phyloP scores from a whole-genome alignment of 2,888 invertebrate species.

The Lithophane socia region DNA sequence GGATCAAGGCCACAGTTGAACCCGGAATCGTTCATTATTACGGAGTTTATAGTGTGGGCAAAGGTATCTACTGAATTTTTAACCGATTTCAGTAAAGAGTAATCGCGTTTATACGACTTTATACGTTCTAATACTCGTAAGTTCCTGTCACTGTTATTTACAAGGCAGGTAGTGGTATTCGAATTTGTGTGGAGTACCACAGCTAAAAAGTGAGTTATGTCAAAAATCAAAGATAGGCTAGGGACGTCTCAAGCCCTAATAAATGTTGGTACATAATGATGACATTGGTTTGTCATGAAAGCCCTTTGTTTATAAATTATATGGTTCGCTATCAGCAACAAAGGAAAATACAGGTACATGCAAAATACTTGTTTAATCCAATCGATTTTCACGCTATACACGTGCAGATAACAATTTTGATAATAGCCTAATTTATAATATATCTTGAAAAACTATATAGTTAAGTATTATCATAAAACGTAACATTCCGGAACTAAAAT shows the following conservation, averaged over 20 bases:
- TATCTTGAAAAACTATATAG: slow-evolving; percentile 32
- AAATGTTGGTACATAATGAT: background rate
- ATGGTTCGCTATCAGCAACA: background rate
- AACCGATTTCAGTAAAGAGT: too few relatives aligned
- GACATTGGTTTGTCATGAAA: background rate
- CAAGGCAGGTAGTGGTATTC: too few relatives aligned
- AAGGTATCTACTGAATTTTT: background rate
- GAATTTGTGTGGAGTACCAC: too few relatives aligned
- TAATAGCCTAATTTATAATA: slow-evolving; percentile 21
- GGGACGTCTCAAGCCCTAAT: too few relatives aligned
- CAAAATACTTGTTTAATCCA: background rate
- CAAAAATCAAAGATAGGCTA: background rate
- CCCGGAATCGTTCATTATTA: background rate
- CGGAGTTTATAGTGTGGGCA: background rate
- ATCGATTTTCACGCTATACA: background rate
- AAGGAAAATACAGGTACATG: background rate
- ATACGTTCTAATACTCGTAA: too few relatives aligned
- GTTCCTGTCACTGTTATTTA: too few relatives aligned
- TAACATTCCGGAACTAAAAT: slow-evolving; percentile 25
- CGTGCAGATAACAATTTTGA: slow-evolving; percentile 16
- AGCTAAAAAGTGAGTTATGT: too few relatives aligned
- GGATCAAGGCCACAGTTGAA: slow-evolving; percentile 29
- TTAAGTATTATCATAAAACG: slow-evolving; percentile 6
- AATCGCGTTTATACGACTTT: too few relatives aligned
- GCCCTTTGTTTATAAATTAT: background rate